Evolutionary conservation across 2,888 invertebrate species (phyloP).

Genomic region (Creontiades dilutus): DNA sequence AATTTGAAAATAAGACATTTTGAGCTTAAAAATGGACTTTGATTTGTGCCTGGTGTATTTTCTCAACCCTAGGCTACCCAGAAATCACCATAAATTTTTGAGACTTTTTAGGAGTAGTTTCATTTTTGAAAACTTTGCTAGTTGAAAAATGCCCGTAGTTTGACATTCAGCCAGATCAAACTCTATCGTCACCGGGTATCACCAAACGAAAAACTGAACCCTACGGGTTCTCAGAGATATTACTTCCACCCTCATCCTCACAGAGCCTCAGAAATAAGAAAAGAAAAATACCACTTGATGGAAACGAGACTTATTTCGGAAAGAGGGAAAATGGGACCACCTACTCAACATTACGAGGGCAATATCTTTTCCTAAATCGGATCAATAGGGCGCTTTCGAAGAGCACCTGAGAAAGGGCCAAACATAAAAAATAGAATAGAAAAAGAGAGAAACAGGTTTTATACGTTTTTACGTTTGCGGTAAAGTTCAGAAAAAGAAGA

Average conservation of each 20-base stretch:
- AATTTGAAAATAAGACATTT: too few species aligned
- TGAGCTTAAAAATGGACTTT: too few species aligned
- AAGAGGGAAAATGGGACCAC: background rate
- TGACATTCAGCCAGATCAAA: too few species aligned
- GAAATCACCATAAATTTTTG: too few species aligned
- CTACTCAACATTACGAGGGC: conserved; percentile 3
- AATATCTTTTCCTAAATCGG: conserved; percentile 15
- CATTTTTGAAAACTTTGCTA: too few species aligned
- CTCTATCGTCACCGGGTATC: background rate
- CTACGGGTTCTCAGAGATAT: background rate
- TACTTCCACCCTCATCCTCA: background rate
- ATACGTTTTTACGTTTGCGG: too few species aligned
- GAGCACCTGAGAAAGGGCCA: background rate
- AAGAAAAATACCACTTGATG: background rate
- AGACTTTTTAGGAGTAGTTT: too few species aligned
- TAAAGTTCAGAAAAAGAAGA: too few species aligned
- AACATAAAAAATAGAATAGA: too few species aligned
- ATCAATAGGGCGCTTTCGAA: background rate
- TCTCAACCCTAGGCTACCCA: too few species aligned
- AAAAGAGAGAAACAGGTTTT: background rate
- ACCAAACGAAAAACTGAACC: background rate
- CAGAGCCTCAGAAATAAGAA: background rate
- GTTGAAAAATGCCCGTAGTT: too few species aligned
- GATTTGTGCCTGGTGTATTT: too few species aligned
- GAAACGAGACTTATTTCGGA: conserved; percentile 15